Base-by-base conservation (phyloP, 2,888 invertebrate genomes). In the Lordiphosa andalusiaca region DNA sequence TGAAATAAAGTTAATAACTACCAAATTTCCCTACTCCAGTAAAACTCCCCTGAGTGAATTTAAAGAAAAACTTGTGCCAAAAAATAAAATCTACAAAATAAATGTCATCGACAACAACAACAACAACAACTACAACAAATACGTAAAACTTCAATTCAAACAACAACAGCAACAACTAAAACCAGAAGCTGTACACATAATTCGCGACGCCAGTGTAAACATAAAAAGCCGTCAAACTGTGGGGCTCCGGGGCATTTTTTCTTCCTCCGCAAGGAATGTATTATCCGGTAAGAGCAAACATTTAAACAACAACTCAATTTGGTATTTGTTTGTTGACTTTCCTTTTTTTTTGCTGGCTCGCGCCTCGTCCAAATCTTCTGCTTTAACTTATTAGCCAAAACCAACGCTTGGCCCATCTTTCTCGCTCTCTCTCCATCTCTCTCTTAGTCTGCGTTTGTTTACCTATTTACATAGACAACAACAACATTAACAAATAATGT, bases 211-310 rank as follows among this genome's bases (percentile, higher is more conserved):
- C 69, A 73, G 74, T 75, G 74, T 86, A 71, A 81, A 76, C 76
- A 84, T 76, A 78, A 86, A 88, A 87, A 94, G 93, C 95, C 93
- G 94, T 93, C 96, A 96, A 96, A 94, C 96, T 96, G 96, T 96
- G 96, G 96, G 96, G 96, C 92, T 95, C 96, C 92, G 96, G 96
- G 93, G 95, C 96, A 91, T 96, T 95, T 93, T 96, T 96, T 92
- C 94, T 96, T 94, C 95, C 96, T 94, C 95, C 95, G 92, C 96
- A 96, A 94, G 96, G 96, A 94, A 95, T 96, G 94, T 96, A 96
- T 92, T 96, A 96, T 93, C 96, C 96, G 94, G 96, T 96, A 93
- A 95, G 95, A 42, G 49, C 50, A 51, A 63, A 53, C 54, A 39
- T 49, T 60, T n/a, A 35, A 30, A 35, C 33, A 52, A 44, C 54